phyloP scores from a whole-genome alignment of 2,113 vertebrate genomes.

The Limanda limanda region DNA sequence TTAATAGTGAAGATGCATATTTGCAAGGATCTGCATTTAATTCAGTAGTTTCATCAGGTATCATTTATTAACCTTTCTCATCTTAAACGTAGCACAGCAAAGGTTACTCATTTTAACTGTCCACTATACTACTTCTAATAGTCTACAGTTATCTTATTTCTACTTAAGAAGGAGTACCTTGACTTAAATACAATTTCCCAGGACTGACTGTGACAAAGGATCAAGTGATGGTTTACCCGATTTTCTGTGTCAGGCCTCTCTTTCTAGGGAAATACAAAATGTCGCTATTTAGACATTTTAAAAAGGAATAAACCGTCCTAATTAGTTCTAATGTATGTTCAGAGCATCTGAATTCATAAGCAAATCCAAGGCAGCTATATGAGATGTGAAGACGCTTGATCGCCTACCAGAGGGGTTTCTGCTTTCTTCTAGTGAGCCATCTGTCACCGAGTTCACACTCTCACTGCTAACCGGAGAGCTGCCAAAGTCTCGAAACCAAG shows the following conservation, averaged over 20 bases:
- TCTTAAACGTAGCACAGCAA: too few species aligned
- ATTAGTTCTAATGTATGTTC: not conserved
- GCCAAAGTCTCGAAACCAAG: constrained; percentile 55
- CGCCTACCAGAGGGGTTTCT: constrained; percentile 61
- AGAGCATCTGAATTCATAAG: constrained; percentile 14
- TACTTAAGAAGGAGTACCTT: too few species aligned
- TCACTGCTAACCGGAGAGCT: constrained; percentile 52
- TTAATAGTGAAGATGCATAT: too few species aligned
- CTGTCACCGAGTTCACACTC: constrained; percentile 77
- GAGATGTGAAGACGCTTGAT: constrained; percentile 53
- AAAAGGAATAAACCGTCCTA: not conserved
- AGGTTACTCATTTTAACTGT: too few species aligned
- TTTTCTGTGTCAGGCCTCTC: not conserved
- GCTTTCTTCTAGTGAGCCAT: constrained; percentile 68
- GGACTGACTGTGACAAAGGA: too few species aligned
- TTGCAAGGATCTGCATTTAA: too few species aligned
- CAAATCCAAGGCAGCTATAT: constrained; percentile 44
- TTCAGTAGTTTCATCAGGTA: too few species aligned
- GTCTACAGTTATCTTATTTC: too few species aligned
- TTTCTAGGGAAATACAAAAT: not conserved
- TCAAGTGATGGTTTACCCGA: not conserved
- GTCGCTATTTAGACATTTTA: not conserved
- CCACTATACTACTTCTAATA: too few species aligned
- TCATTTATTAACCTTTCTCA: too few species aligned
- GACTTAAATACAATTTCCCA: too few species aligned